Percentiles rank a stretch among this genome's conserved stretches.
Evolutionary conservation across 2,888 invertebrate genomes (phyloP).

Genomic region (Stenolophus ochropezus): DNA sequence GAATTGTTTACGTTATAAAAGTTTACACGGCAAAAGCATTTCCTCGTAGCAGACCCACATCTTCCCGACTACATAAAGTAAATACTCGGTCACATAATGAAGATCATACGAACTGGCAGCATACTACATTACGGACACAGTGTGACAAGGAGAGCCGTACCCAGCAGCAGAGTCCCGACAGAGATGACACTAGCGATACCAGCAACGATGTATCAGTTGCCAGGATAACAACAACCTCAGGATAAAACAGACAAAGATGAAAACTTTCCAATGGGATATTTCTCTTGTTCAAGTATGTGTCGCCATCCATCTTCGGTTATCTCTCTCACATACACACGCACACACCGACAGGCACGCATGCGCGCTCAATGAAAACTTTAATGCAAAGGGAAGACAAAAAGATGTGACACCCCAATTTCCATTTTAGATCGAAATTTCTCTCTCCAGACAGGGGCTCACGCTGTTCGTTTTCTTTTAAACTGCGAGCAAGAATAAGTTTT

Average conservation of each 20-base stretch:
- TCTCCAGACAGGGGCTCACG: constrained; percentile 61
- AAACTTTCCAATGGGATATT: constrained; percentile 70
- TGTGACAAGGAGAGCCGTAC: constrained; percentile 14
- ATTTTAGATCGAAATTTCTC: constrained; percentile 72
- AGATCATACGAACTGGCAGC: constrained; percentile 57
- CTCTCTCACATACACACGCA: constrained; percentile 66
- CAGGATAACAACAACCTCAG: constrained; percentile 54
- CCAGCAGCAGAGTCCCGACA: background rate
- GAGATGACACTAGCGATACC: constrained; percentile 46
- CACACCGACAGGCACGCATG: constrained; percentile 64
- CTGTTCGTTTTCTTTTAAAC: constrained; percentile 56
- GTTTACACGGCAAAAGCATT: constrained; percentile 61
- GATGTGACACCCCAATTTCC: constrained; percentile 73
- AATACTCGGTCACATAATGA: constrained; percentile 53
- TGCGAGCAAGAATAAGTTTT: constrained; percentile 57
- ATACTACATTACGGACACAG: constrained; percentile 47
- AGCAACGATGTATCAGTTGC: constrained; percentile 53
- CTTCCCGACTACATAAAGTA: constrained; percentile 26
- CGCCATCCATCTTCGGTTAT: constrained; percentile 72
- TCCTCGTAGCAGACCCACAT: background rate
- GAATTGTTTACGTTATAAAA: constrained; percentile 65
- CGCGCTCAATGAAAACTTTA: constrained; percentile 65
- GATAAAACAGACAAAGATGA: constrained; percentile 67
- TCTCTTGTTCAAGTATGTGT: constrained; percentile 71
- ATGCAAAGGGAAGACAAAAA: constrained; percentile 69